Evolutionary conservation across 2,113 vertebrate genomes (phyloP).

Genomic region (Oryzias curvinotus): DNA sequence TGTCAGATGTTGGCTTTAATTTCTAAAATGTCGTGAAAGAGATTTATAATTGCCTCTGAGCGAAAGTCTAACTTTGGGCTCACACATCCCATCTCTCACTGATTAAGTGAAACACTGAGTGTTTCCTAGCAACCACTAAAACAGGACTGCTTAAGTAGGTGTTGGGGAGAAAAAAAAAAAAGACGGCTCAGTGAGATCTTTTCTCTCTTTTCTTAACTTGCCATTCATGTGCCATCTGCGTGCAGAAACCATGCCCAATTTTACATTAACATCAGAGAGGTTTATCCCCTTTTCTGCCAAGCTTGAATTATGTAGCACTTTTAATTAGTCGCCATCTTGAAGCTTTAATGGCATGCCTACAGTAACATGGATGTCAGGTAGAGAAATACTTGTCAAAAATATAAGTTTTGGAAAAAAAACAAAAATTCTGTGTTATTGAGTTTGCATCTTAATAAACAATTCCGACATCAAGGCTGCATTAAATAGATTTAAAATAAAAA

Average conservation of each 20-base stretch:
- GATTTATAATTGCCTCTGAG: constrained; percentile 34
- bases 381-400: background rate
- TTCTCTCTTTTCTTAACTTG: constrained; percentile 55
- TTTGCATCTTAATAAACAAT: background rate
- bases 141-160: constrained; percentile 61
- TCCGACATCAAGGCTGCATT: too few relatives aligned
- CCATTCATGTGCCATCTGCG: constrained; percentile 75
- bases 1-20: constrained; percentile 9
- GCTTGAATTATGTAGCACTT: constrained; percentile 47
- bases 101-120: constrained; percentile 43
- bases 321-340: constrained; percentile 52
- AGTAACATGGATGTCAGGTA: constrained; percentile 7
- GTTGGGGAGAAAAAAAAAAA: constrained; percentile 41
- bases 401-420: background rate
- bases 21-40: constrained; percentile 13
- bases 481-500: too few relatives aligned
- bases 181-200: constrained; percentile 45
- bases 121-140: constrained; percentile 75
- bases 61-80: constrained; percentile 36
- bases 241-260: constrained; percentile 51
- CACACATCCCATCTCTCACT: constrained; percentile 34
- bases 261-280: constrained; percentile 59
- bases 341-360: constrained; percentile 10
- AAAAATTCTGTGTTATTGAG: background rate
- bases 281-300: constrained; percentile 34